These are phyloP conservation scores for Drosophila aff. DNA, from an alignment of 1,140 invertebrate genomes.

Conservation along the genomic window DNA sequence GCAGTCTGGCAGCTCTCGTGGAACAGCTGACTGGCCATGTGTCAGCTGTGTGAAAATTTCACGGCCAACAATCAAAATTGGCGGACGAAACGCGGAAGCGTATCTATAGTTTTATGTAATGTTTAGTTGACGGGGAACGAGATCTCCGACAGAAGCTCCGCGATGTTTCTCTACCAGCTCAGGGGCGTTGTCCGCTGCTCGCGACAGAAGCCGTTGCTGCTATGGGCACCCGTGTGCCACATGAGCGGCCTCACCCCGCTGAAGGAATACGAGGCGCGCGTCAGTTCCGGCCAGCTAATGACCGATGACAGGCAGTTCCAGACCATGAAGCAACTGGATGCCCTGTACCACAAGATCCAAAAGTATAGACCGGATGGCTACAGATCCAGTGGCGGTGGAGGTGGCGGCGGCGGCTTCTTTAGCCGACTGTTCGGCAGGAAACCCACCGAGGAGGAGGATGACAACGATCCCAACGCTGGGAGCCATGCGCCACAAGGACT, in stretches of 20 bases:
- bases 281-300: constrained; percentile 87
- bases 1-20: background rate
- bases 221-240: constrained; percentile 37
- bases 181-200: constrained; percentile 31
- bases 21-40: constrained; percentile 9
- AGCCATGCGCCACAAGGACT: constrained; percentile 89
- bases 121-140: constrained; percentile 58
- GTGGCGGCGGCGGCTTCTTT: constrained; percentile 85
- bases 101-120: constrained; percentile 64
- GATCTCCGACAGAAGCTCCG: constrained; percentile 16
- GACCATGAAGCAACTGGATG: constrained; percentile 89
- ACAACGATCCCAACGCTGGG: constrained; percentile 56
- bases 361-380: constrained; percentile 87
- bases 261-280: constrained; percentile 86
- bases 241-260: constrained; percentile 84
- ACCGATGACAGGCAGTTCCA: constrained; percentile 90
- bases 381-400: constrained; percentile 58
- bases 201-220: constrained; percentile 25
- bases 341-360: constrained; percentile 89
- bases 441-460: constrained; percentile 37
- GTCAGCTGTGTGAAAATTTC: constrained; percentile 42
- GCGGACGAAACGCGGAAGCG: constrained; percentile 58
- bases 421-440: constrained; percentile 74
- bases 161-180: constrained; percentile 48
- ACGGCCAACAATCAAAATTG: constrained; percentile 60